phyloP scores from a whole-genome alignment of 2,113 vertebrate genomes.

The Hemicordylus capensis region DNA sequence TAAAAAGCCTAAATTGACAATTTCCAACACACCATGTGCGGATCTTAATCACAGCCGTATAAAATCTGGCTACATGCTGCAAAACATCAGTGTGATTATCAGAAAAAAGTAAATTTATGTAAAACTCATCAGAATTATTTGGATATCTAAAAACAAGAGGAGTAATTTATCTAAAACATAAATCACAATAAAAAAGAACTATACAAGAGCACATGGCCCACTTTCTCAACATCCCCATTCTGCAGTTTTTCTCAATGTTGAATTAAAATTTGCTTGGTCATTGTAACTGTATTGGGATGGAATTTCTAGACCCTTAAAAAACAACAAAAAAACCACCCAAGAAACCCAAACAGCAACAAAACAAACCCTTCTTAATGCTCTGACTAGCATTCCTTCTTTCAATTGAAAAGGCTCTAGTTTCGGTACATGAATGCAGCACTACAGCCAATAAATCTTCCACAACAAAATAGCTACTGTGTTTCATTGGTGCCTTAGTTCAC shows the following conservation, averaged over 20 bases:
- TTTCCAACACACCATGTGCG: no score
- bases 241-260: slow-evolving; percentile 36
- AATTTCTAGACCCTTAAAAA: slow-evolving; percentile 5
- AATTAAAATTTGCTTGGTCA: slow-evolving; percentile 40
- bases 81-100: no score
- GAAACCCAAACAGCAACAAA: neutral
- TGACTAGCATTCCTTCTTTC: slow-evolving; percentile 37
- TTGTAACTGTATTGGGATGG: slow-evolving; percentile 40
- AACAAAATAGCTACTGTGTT: slow-evolving; percentile 27
- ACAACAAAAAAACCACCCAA: neutral
- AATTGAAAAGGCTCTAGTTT: slow-evolving; percentile 41
- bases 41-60: no score
- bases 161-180: no score
- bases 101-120: no score
- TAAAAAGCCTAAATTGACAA: no score
- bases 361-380: neutral
- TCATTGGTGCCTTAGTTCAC: slow-evolving; percentile 12
- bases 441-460: slow-evolving; percentile 15
- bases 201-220: no score
- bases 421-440: neutral
- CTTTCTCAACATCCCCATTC: slow-evolving; percentile 34
- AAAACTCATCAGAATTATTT: no score
- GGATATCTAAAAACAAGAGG: no score
- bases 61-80: no score
- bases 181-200: no score